Conservation (phyloP, 2,797 vertebrate genomes). For the Luscinia luscinia region DNA sequence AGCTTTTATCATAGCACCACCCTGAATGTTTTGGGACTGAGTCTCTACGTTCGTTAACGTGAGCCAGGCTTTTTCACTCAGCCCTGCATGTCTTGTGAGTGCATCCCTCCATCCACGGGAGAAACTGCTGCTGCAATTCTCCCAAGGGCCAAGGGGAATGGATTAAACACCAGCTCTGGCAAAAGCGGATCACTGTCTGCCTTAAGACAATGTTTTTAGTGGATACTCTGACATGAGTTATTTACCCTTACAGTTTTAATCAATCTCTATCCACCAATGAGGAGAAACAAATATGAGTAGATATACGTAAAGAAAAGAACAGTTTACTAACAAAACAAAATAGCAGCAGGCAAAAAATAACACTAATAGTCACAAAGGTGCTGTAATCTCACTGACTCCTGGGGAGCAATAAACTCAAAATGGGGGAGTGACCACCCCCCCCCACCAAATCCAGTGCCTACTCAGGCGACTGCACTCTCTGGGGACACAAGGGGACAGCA, state of each 20-base stretch:
- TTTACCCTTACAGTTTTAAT: background rate
- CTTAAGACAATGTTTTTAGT: background rate
- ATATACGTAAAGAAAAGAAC: background rate
- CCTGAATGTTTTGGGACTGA: background rate
- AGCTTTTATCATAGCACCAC: background rate
- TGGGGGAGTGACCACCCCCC: too few species aligned
- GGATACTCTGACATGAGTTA: background rate
- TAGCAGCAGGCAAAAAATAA: background rate
- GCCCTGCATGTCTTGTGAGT: fast-evolving
- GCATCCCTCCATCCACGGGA: fast-evolving
- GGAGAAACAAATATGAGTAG: background rate
- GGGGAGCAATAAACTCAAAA: background rate
- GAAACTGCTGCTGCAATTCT: background rate
- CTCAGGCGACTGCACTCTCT: fast-evolving
- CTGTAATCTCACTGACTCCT: background rate
- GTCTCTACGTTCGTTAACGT: background rate
- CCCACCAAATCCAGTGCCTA: fast-evolving
- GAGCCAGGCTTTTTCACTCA: background rate
- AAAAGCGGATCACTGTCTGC: fast-evolving
- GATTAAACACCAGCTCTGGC: background rate
- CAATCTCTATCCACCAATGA: background rate
- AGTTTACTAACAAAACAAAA: background rate
- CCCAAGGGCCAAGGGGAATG: background rate
- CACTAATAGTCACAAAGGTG: background rate
- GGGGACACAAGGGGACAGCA: background rate